Base-by-base conservation (phyloP, 2,113 vertebrate species). In the Myotis davidii region DNA sequence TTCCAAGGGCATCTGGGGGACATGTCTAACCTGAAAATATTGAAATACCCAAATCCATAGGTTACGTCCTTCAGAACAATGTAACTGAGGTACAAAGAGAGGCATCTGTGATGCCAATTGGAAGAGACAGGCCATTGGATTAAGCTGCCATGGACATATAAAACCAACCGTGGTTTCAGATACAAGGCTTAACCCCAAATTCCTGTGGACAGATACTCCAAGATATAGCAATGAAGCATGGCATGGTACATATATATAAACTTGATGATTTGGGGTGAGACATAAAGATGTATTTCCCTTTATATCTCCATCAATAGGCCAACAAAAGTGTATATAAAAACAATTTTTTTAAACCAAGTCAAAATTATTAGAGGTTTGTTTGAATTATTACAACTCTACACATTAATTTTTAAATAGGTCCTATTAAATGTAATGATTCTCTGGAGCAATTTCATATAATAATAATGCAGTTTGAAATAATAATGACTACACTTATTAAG, bases 381-480 rank as follows among this genome's bases (percentile, higher is more conserved):
- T 79, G 37, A 82, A n/a, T 95, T 50, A 85, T 85, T 85, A 67
- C 16, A 72, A 88, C 78, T 84, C 67, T 65, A 42, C 70, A 85
- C 20, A 69, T 69, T 91, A 45, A 85, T 61, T 95, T 94, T 95
- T 42, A 54, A 21, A 34, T 76, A 70, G 29, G 52, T 85, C 65
- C 81, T 82, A 27, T 94, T 56, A 92, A 84, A 76, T 17, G 52
- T 64, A 50, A 27, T 56, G 54, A 79, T 42, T 83, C 23, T 54
- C 23, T 34, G 83, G 91, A 67, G 70, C 18, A n/a, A 39, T 50
- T 54, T 91, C 64, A 18, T 73, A 65, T 73, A 54, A 45, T 18
- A 45, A 72, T 72, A 54, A 34, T 12, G 29, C 45, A 61, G 6
- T 7, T 77, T 34, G 29, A 86, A 91, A 74, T 72, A n/a, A 65